Percentiles rank a stretch among this genome's conserved stretches.
Evolutionary conservation across 2,888 invertebrate species (phyloP).

Genomic region (Polydrusus pterygomalis): DNA sequence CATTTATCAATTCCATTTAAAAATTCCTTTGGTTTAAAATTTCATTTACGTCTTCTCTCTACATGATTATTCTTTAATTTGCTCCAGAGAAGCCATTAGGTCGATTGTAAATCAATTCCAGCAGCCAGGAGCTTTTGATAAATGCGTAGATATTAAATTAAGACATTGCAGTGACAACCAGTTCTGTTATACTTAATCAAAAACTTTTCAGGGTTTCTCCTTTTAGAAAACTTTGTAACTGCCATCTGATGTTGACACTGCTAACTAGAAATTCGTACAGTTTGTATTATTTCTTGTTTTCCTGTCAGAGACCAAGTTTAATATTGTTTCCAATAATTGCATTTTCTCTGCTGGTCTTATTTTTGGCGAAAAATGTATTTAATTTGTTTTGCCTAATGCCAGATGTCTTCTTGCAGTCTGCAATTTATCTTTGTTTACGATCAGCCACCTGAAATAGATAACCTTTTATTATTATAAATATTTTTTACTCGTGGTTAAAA

Average conservation of each 20-base stretch:
- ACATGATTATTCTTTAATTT: conserved; percentile 20
- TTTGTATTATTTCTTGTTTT: conserved; percentile 11
- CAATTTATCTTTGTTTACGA: background rate
- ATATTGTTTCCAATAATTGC: conserved; percentile 28
- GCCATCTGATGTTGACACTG: conserved; percentile 32
- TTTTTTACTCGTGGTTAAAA: background rate
- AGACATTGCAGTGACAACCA: conserved; percentile 10
- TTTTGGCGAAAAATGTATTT: background rate
- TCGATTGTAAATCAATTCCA: conserved; percentile 24
- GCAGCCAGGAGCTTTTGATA: conserved; percentile 17
- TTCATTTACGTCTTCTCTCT: background rate
- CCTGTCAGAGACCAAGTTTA: conserved; percentile 8
- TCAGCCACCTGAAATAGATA: background rate
- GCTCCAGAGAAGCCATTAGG: conserved; percentile 6
- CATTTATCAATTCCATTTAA: conserved; percentile 27
- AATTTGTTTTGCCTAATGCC: background rate
- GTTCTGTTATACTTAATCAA: conserved; percentile 26
- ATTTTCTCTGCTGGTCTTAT: conserved; percentile 12
- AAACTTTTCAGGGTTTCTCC: conserved; percentile 16
- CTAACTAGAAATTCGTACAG: background rate
- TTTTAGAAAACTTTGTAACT: conserved; percentile 22
- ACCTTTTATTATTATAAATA: background rate
- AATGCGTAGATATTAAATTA: conserved; percentile 24
- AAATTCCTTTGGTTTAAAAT: conserved; percentile 9
- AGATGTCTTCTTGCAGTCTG: background rate